Base-by-base conservation (phyloP, 2,113 vertebrate species). In the Menura novaehollandiae region DNA sequence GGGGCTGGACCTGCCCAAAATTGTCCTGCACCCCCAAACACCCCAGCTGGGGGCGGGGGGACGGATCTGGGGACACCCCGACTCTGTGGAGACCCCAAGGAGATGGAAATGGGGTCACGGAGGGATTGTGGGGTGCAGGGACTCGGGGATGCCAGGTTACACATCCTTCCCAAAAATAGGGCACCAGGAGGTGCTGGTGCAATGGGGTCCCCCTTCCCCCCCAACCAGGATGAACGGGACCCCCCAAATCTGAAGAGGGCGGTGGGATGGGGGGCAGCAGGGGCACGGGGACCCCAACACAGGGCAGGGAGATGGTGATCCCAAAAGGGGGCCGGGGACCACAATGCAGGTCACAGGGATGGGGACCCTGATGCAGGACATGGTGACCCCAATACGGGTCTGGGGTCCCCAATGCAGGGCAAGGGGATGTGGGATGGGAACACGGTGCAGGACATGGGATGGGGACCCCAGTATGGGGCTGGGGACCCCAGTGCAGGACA, bases 241-340 rank as follows among this genome's bases (percentile, higher is more conserved):
- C 49, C 76, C 51, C 27, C 26, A 56, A 71, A 1, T 23, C 12
- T 32, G 51, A 30, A 12, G 15, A 55, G 11, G 13, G 88, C 76
- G 35, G 76, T n/a, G 63, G 44, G 20, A 39, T 52, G 27, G 53
- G 26, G n/a, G 58, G 41, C 62, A 64, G 62, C 62, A 44, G 41
- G 32, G 18, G 5, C 7, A 33, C 0, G 6, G 44, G 10, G 58
- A 51, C n/a, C 43, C 28, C 18, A 4, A 9, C 4, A 16, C 4
- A 10, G 43, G 41, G 8, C 26, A 33, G 11, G 53, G 43, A 20
- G 39, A 62, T 20, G 18, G 37, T 32, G 32, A 67, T 44, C 21
- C 30, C 41, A 33, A n/a, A 24, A 28, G 7, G 30, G 27, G 27
- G 13, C 10, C 7, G 2, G 10, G 47, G 39, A n/a, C 27, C 30